A percentile compares a stretch with the other conserved stretches of the same genome.
Conservation (phyloP, 2,113 vertebrate species). For the Sceloporus undulatus region DNA sequence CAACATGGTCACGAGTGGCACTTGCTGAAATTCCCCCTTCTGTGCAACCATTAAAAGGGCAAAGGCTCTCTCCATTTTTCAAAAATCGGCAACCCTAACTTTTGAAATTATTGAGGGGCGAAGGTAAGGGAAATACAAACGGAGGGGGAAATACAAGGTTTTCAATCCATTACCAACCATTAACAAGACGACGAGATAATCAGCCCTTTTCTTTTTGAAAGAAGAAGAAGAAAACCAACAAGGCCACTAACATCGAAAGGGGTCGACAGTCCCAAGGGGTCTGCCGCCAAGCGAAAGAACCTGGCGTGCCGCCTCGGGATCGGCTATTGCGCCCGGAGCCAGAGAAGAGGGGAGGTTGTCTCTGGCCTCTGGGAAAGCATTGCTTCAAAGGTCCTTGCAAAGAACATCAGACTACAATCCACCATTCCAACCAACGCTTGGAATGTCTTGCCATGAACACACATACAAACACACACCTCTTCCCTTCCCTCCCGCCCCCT, state of each 20-base stretch:
- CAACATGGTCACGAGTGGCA: too few species aligned
- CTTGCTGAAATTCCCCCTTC: too few species aligned
- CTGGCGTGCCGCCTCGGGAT: background rate
- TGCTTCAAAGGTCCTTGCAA: constrained; percentile 52
- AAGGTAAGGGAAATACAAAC: constrained; percentile 43
- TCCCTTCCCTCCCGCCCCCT: background rate
- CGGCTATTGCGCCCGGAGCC: constrained; percentile 28
- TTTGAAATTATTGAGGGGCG: background rate
- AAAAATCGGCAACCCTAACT: too few species aligned
- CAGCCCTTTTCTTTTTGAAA: constrained; percentile 77
- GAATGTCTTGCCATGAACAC: background rate
- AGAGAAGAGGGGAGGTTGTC: constrained; percentile 53
- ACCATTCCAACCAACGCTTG: constrained; percentile 25
- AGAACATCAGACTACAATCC: background rate
- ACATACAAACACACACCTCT: too few species aligned
- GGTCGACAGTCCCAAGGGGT: constrained; percentile 52
- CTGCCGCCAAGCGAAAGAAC: background rate
- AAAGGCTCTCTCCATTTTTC: too few species aligned
- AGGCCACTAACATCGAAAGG: constrained; percentile 77
- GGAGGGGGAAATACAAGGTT: constrained; percentile 44
- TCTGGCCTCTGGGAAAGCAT: constrained; percentile 63
- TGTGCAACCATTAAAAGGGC: too few species aligned
- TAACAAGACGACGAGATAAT: constrained; percentile 76
- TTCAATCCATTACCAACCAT: background rate
- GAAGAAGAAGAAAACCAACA: constrained; percentile 67